phyloP scores from a whole-genome alignment of 2,888 invertebrate genomes.

The Byasa hedistus region DNA sequence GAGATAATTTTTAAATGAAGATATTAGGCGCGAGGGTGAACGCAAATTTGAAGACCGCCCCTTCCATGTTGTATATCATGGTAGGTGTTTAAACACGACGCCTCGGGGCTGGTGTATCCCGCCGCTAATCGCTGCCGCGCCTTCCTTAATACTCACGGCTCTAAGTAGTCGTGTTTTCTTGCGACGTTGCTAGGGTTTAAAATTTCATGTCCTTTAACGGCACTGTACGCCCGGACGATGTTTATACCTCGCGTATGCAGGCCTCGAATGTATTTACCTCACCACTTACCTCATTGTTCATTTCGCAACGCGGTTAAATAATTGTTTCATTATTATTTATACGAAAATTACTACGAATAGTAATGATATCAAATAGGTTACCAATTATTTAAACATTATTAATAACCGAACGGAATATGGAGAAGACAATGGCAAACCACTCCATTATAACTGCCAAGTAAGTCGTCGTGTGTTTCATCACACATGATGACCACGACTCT shows the following conservation, averaged over 20 bases:
- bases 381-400: too few relatives aligned
- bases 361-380: too few relatives aligned
- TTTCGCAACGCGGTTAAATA: background rate
- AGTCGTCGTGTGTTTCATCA: too few relatives aligned
- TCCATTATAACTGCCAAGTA: too few relatives aligned
- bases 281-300: background rate
- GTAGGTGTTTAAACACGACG: slow-evolving; percentile 19
- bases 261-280: slow-evolving; percentile 26
- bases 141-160: slow-evolving; percentile 24
- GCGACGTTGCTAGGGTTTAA: slow-evolving; percentile 44
- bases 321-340: slow-evolving; percentile 8
- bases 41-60: slow-evolving; percentile 22
- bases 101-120: slow-evolving; percentile 16
- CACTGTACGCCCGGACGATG: slow-evolving; percentile 35
- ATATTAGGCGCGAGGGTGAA: slow-evolving; percentile 16
- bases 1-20: slow-evolving; percentile 15
- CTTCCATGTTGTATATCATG: slow-evolving; percentile 21
- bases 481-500: too few relatives aligned
- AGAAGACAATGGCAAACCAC: too few relatives aligned
- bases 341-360: too few relatives aligned
- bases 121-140: slow-evolving; percentile 22
- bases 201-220: slow-evolving; percentile 63
- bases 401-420: too few relatives aligned
- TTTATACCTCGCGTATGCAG: slow-evolving; percentile 28
- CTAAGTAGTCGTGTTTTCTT: slow-evolving; percentile 27